Conservation (phyloP, 1,140 invertebrate genomes). For the Sminthurides bifidus region DNA sequence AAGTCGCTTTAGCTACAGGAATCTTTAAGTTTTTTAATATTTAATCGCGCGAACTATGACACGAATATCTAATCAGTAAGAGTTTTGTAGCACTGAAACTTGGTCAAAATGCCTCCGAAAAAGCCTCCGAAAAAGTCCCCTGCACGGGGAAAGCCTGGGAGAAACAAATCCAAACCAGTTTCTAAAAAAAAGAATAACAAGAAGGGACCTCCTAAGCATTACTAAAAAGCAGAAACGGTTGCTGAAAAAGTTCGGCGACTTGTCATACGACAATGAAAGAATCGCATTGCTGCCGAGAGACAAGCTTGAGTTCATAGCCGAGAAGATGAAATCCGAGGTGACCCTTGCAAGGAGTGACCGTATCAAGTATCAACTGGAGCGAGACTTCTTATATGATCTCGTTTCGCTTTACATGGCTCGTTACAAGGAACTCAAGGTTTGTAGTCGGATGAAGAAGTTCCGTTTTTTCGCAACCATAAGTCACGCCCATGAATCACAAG, state of each 20-base stretch:
- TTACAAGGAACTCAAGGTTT: slow-evolving; percentile 3
- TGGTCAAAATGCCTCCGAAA: background rate
- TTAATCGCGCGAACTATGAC: no score
- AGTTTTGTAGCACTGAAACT: no score
- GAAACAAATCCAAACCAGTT: background rate
- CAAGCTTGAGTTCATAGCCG: slow-evolving; percentile 4
- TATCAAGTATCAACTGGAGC: slow-evolving; percentile 14
- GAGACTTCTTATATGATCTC: slow-evolving; percentile 12
- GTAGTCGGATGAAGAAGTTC: background rate
- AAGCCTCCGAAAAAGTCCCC: no score
- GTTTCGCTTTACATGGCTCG: slow-evolving; percentile 2
- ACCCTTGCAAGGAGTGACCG: slow-evolving; percentile 1
- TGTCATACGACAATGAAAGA: background rate
- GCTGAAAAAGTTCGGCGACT: slow-evolving; percentile 4
- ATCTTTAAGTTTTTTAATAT: no score
- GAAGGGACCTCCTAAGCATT: no score
- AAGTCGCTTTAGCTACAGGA: no score
- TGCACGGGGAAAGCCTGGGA: background rate
- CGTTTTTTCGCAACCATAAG: no score
- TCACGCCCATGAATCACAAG: no score
- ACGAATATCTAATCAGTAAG: no score
- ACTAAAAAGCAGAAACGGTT: background rate
- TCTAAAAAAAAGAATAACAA: background rate
- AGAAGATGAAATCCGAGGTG: slow-evolving; percentile 3
- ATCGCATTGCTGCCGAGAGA: slow-evolving; percentile 6